These are phyloP conservation scores for Tetragonula clypearis DNA, from an alignment of 1,140 invertebrate genomes.

Conservation along the genomic window DNA sequence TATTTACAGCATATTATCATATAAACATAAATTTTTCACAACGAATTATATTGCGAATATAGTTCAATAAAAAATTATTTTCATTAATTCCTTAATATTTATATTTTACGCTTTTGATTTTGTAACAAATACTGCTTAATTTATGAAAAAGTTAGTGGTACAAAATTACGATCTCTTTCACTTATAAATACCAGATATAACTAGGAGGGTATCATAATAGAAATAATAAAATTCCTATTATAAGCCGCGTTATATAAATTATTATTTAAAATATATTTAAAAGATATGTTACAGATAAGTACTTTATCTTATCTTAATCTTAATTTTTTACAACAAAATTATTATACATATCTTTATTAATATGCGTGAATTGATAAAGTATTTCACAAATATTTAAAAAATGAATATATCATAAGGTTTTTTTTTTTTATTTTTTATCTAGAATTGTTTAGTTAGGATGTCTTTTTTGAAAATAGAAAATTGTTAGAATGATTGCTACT, in stretches of 20 bases:
- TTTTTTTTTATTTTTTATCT: neutral
- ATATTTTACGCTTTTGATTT: neutral
- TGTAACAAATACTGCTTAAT: slow-evolving; percentile 17
- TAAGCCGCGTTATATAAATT: slow-evolving; percentile 10
- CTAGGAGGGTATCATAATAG: neutral
- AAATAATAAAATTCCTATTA: slow-evolving; percentile 10
- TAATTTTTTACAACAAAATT: slow-evolving; percentile 35
- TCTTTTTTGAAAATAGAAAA: slow-evolving; percentile 16
- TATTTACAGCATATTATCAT: slow-evolving; percentile 18
- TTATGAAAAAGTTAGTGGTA: slow-evolving; percentile 8
- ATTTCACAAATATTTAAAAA: slow-evolving; percentile 30
- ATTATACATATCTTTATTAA: slow-evolving; percentile 13
- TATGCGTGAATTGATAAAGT: neutral
- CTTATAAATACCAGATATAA: neutral
- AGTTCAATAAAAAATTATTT: slow-evolving; percentile 7
- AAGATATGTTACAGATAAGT: slow-evolving; percentile 41
- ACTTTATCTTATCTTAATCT: neutral
- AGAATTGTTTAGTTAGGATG: neutral
- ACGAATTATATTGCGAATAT: neutral
- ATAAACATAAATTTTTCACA: neutral
- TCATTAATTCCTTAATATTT: neutral
- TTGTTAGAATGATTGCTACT: slow-evolving; percentile 36
- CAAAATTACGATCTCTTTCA: neutral
- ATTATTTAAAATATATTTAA: slow-evolving; percentile 29
- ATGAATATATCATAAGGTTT: neutral